Conservation (phyloP, 2,797 vertebrate genomes). For the Pangasius larnaudii region DNA sequence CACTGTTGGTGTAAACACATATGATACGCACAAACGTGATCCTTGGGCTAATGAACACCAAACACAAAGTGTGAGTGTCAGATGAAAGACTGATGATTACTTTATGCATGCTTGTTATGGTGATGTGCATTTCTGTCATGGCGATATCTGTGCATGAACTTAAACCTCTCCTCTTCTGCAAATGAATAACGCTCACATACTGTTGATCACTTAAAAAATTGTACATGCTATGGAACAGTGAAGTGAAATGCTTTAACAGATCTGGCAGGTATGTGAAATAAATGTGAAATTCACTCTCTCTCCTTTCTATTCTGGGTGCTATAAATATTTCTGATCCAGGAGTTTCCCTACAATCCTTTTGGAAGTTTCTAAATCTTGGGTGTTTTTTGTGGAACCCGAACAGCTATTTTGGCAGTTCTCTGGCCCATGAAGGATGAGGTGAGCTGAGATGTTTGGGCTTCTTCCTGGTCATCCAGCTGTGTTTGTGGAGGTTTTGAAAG, state of each 20-base stretch:
- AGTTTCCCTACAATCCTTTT: not conserved
- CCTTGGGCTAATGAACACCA: not conserved
- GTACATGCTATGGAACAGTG: not conserved
- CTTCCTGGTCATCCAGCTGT: constrained; percentile 11
- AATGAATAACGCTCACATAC: not conserved
- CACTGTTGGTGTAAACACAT: not conserved
- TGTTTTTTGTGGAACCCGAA: constrained; percentile 9
- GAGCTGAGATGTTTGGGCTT: not conserved
- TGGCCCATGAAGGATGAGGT: constrained; percentile 5
- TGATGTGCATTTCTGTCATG: not conserved
- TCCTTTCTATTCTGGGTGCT: not conserved
- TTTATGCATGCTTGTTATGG: constrained; percentile 8
- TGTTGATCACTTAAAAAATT: not conserved
- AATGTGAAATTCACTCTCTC: not conserved
- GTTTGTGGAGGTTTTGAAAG: not conserved
- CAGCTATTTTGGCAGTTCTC: constrained; percentile 12
- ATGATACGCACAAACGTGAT: not conserved
- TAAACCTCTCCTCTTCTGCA: not conserved
- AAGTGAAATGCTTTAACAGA: not conserved
- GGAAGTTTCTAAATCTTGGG: not conserved
- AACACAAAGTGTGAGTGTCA: not conserved
- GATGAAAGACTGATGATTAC: not conserved
- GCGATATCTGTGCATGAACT: not conserved
- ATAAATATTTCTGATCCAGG: constrained; percentile 3
- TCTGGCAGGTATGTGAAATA: not conserved